Base-by-base conservation (phyloP, 2,888 invertebrate genomes). In the Odontomyia ornata region DNA sequence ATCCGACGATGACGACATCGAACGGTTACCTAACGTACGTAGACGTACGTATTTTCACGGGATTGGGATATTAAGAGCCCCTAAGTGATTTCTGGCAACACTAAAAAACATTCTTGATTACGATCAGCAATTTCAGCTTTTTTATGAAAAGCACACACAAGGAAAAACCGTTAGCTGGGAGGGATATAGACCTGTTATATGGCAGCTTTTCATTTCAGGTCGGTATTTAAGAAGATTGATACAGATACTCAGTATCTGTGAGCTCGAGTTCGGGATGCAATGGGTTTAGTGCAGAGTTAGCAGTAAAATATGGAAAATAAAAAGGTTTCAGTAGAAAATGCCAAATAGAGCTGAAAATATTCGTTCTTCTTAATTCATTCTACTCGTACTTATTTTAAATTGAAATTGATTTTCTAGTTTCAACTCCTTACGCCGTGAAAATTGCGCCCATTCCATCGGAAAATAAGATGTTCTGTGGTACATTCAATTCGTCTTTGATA, bases 11-110 rank as follows among this genome's bases (percentile, higher is more conserved):
- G 36, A 36, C 36, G 36, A 3, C 36, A 36, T 5, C 3, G 36
- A 36, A 36, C 3, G 36, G 36, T 36, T 5, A 36, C 5, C 9
- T 36, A 36, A 36, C 18, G 15, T 18, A 52, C 52, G 4, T 52
- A 13, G 15, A 18, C 15, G 18, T 4, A n/a, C 15, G 52, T 52
- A 52, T 18, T 52, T 52, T 15, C 52, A 52, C 52, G 15, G 69
- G 46, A 69, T 69, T 69, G 69, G 25, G 21, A 46, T 47, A 69
- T 69, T 69, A 30, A 69, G 30, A 23, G 69, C 46, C 69, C 69
- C 27, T 69, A 69, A 69, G 69, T 69, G 69, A 69, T 47, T 69
- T 69, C 69, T 47, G 27, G 69, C 13, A 30, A 69, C 69, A 69
- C 69, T 47, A 47, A 69, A 27, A 69, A 69, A 69, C 69, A 21